phyloP scores from a whole-genome alignment of 2,888 invertebrate species.

The Ptychoptera contaminata region DNA sequence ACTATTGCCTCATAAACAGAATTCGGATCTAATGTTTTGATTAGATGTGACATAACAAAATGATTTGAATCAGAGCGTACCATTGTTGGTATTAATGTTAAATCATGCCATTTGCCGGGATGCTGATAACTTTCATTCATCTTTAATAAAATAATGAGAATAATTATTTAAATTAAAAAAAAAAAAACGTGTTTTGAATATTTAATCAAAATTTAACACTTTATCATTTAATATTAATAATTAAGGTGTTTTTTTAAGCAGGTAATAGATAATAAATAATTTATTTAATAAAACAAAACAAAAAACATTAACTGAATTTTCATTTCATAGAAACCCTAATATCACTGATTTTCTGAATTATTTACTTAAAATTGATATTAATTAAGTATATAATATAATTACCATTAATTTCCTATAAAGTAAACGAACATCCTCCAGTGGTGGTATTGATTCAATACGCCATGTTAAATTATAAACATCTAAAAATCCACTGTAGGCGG shows the following conservation, averaged over 20 bases:
- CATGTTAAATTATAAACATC: constrained; percentile 48
- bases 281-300: not conserved
- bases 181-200: not conserved
- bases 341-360: no score
- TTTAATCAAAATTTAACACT: not conserved
- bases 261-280: not conserved
- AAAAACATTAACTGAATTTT: no score
- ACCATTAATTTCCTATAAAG: constrained; percentile 46
- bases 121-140: constrained; percentile 57
- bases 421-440: constrained; percentile 44
- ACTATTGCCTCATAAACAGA: constrained; percentile 58
- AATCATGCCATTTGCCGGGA: constrained; percentile 55
- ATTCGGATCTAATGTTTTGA: constrained; percentile 44
- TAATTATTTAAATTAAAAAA: not conserved
- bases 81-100: constrained; percentile 27
- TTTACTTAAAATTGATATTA: not conserved
- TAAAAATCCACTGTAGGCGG: constrained; percentile 39
- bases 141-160: constrained; percentile 25
- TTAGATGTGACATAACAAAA: constrained; percentile 45
- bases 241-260: not conserved
- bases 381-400: constrained; percentile 16
- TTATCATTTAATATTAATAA: not conserved
- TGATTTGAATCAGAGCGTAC: constrained; percentile 28
- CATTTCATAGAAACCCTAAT: no score
- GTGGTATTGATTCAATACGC: constrained; percentile 49